Evolutionary conservation across 2,797 vertebrate genomes (phyloP).

Genomic region (Trematomus bernacchii): DNA sequence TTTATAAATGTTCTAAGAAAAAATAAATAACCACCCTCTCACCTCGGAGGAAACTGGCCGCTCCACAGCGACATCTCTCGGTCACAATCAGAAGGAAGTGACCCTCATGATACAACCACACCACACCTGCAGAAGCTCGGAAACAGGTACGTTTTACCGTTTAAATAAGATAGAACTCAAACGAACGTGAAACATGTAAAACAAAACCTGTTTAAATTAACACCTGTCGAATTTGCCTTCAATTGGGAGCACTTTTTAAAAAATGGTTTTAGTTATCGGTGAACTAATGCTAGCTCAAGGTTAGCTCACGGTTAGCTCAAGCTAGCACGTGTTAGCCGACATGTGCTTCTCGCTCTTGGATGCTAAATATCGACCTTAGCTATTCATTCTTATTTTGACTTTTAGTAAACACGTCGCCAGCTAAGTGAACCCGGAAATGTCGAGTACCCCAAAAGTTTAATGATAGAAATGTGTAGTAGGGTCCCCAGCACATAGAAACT

Average conservation of each 20-base stretch:
- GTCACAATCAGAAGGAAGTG: background rate
- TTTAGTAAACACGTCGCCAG: no score
- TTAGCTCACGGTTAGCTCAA: background rate
- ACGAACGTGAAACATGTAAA: rapidly evolving
- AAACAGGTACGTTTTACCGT: background rate
- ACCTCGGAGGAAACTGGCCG: no score
- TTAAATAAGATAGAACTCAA: background rate
- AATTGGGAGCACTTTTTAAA: rapidly evolving
- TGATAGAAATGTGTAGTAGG: no score
- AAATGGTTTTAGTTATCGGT: background rate
- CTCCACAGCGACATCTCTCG: background rate
- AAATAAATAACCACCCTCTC: no score
- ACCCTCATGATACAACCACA: background rate
- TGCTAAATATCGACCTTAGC: background rate
- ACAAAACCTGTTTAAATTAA: rapidly evolving
- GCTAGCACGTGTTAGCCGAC: background rate
- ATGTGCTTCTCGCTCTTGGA: background rate
- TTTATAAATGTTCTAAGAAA: no score
- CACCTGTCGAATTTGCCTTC: background rate
- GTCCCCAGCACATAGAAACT: no score
- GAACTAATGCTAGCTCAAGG: background rate
- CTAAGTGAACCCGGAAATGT: no score
- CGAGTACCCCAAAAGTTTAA: background rate
- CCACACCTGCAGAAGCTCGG: background rate
- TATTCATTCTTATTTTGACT: background rate